Evolutionary conservation across 2,797 vertebrate genomes (phyloP).

Genomic region (Furcifer pardalis): DNA sequence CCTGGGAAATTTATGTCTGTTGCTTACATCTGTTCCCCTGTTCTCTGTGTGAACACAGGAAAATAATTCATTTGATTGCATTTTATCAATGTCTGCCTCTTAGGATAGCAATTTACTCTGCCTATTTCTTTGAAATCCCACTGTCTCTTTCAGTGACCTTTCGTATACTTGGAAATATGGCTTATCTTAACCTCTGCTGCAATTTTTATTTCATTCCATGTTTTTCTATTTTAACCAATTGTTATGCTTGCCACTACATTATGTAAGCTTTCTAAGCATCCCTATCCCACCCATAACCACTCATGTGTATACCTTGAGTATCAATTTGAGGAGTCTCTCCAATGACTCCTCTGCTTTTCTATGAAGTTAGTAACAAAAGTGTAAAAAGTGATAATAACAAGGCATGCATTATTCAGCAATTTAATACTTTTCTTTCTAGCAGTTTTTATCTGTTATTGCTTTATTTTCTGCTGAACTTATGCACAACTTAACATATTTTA

Average conservation of each 20-base stretch:
- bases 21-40: conserved; percentile 70
- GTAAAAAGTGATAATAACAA: conserved; percentile 11
- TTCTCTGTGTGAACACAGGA: conserved; percentile 63
- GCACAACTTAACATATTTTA: conserved; percentile 5
- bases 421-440: fast-evolving
- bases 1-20: conserved; percentile 71
- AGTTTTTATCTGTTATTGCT: neutral
- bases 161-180: conserved; percentile 56
- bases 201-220: conserved; percentile 62
- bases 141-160: conserved; percentile 66
- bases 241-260: conserved; percentile 36
- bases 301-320: conserved; percentile 19
- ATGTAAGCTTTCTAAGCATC: conserved; percentile 33
- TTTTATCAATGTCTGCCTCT: conserved; percentile 70
- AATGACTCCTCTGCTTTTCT: conserved; percentile 21
- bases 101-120: conserved; percentile 70
- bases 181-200: conserved; percentile 59
- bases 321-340: conserved; percentile 8
- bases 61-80: conserved; percentile 73
- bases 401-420: conserved; percentile 22
- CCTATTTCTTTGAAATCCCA: conserved; percentile 65
- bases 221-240: conserved; percentile 47
- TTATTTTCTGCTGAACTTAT: neutral
- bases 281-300: conserved; percentile 28
- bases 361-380: neutral